A percentile compares a stretch with the other conserved stretches of the same genome.
These are phyloP conservation scores for Eurytoma adleriae DNA, from an alignment of 2,888 invertebrate species.

Conservation along the genomic window DNA sequence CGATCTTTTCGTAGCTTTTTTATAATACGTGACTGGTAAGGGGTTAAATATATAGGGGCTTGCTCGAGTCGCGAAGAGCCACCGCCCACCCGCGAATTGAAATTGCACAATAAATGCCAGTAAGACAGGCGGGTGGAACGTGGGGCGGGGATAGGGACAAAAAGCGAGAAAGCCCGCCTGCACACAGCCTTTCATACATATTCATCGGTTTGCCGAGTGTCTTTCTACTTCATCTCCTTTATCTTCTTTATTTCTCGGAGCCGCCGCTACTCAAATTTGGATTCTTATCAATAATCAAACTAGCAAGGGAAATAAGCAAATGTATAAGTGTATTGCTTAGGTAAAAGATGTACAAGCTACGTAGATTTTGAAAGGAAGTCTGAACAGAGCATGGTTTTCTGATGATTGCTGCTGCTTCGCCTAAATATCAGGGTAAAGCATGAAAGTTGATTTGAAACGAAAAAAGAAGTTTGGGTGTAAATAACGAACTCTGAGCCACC, in stretches of 20 bases:
- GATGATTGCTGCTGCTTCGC: too few species aligned
- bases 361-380: too few species aligned
- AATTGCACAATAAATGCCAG: conserved; percentile 50
- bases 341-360: too few species aligned
- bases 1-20: too few species aligned
- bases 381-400: too few species aligned
- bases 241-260: background rate
- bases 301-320: background rate
- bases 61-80: conserved; percentile 26
- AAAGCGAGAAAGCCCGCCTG: background rate
- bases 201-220: conserved; percentile 14
- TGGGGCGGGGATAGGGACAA: too few species aligned
- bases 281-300: too few species aligned
- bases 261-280: background rate
- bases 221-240: background rate
- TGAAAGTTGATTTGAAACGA: background rate
- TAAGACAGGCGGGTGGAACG: background rate
- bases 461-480: background rate
- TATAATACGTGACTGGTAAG: too few species aligned
- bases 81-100: conserved; percentile 55
- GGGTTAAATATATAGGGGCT: conserved; percentile 1
- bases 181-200: conserved; percentile 39
- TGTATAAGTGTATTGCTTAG: too few species aligned
- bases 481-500: background rate
- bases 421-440: background rate